These are phyloP conservation scores for Synergus laeviventris DNA, from an alignment of 2,888 invertebrate genomes.

Conservation along the genomic window DNA sequence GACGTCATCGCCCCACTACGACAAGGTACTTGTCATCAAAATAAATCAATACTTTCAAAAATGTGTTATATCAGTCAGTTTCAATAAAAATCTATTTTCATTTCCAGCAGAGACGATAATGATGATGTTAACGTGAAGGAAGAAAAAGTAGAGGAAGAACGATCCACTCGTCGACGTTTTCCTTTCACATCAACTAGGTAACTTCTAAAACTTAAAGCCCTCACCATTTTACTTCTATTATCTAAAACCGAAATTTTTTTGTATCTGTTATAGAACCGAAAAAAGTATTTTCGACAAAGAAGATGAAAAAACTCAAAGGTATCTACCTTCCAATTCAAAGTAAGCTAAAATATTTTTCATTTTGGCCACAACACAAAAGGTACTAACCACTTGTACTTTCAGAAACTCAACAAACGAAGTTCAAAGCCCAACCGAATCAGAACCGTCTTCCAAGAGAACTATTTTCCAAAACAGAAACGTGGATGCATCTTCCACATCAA, in stretches of 20 bases:
- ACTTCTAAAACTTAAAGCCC: background rate
- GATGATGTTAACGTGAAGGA: conserved; percentile 56
- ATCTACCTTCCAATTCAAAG: background rate
- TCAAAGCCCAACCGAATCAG: conserved; percentile 33
- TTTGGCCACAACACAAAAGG: background rate
- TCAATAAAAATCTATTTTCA: conserved; percentile 24
- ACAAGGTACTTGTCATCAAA: conserved; percentile 59
- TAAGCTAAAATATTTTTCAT: background rate
- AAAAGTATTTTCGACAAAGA: conserved; percentile 44
- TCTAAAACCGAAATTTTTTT: background rate
- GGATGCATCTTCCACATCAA: conserved; percentile 58
- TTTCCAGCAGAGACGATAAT: conserved; percentile 60
- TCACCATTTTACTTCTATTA: background rate
- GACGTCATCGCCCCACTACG: conserved; percentile 66
- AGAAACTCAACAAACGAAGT: conserved; percentile 45
- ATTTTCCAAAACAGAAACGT: conserved; percentile 42
- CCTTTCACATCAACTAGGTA: background rate
- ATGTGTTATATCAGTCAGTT: conserved; percentile 53
- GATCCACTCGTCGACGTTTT: conserved; percentile 1
- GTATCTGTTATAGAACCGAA: conserved; percentile 35
- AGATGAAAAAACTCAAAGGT: conserved; percentile 18
- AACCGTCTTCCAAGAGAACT: conserved; percentile 21
- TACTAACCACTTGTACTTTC: background rate
- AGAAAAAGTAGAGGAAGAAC: conserved; percentile 1
- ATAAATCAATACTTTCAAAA: conserved; percentile 35